These are phyloP conservation scores for Brassicogethes aeneus DNA, from an alignment of 2,888 invertebrate genomes.

Conservation along the genomic window DNA sequence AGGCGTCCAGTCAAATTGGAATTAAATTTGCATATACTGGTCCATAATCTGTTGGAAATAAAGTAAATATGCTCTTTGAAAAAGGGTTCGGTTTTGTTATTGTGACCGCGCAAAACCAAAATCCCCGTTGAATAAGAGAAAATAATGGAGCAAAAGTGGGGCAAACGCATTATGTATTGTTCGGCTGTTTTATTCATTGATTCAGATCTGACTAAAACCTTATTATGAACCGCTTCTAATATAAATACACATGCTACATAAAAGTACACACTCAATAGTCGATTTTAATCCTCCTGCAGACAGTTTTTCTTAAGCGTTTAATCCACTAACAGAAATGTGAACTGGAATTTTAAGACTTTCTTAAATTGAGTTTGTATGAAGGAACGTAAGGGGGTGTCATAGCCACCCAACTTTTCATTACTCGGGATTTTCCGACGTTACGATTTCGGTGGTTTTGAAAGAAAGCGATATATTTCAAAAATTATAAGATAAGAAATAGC, in stretches of 20 bases:
- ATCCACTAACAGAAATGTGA: no score
- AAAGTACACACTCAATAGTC: slow-evolving; percentile 1
- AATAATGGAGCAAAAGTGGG: slow-evolving; percentile 8
- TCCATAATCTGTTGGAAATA: background rate
- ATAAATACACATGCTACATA: slow-evolving; percentile 14
- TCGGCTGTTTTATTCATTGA: slow-evolving; percentile 7
- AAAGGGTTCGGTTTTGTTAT: background rate
- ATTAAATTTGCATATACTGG: background rate
- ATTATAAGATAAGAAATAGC: no score
- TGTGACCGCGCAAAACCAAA: slow-evolving; percentile 7
- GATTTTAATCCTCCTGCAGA: background rate
- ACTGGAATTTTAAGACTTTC: no score
- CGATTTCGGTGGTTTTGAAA: no score
- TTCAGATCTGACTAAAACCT: slow-evolving; percentile 11
- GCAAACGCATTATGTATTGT: slow-evolving; percentile 9
- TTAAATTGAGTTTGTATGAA: no score
- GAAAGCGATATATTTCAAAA: no score
- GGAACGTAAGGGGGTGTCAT: no score
- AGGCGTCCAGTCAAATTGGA: background rate
- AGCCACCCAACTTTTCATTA: no score
- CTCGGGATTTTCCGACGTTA: no score
- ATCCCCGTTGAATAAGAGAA: slow-evolving; percentile 10
- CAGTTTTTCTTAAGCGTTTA: no score
- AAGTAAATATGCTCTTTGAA: background rate
- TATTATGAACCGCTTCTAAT: slow-evolving; percentile 10